Evolutionary conservation across 2,797 vertebrate species (phyloP).

Genomic region (Enteromius unitaeniatus): DNA sequence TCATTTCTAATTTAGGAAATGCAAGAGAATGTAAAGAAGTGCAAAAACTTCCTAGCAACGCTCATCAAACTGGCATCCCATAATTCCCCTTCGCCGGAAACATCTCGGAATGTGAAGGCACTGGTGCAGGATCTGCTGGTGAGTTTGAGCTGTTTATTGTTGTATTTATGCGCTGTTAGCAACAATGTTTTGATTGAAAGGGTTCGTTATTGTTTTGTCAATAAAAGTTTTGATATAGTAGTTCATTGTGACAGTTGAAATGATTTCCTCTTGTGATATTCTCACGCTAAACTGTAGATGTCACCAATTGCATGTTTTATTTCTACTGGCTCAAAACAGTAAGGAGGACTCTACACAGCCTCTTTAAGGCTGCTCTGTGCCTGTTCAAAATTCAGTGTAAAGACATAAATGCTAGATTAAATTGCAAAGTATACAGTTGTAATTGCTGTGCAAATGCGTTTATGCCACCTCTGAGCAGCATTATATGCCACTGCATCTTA

Average conservation of each 20-base stretch:
- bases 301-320: not conserved
- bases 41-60: conserved; percentile 88
- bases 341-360: not conserved
- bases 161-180: not conserved
- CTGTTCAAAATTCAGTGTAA: not conserved
- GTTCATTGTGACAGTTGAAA: not conserved
- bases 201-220: not conserved
- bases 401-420: not conserved
- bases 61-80: conserved; percentile 90
- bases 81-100: conserved; percentile 86
- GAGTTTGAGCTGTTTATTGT: conserved; percentile 57
- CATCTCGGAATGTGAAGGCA: conserved; percentile 87
- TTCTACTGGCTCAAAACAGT: not conserved
- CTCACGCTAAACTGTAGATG: conserved; percentile 12
- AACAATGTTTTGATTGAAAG: not conserved
- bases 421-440: not conserved
- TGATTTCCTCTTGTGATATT: not conserved
- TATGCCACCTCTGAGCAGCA: not conserved
- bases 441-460: not conserved
- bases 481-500: not conserved
- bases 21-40: conserved; percentile 92
- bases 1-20: conserved; percentile 78
- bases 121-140: conserved; percentile 89
- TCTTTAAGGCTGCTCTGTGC: not conserved
- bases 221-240: not conserved